Conservation (phyloP, 2,888 invertebrate species). For the Perizoma flavofasciatum region DNA sequence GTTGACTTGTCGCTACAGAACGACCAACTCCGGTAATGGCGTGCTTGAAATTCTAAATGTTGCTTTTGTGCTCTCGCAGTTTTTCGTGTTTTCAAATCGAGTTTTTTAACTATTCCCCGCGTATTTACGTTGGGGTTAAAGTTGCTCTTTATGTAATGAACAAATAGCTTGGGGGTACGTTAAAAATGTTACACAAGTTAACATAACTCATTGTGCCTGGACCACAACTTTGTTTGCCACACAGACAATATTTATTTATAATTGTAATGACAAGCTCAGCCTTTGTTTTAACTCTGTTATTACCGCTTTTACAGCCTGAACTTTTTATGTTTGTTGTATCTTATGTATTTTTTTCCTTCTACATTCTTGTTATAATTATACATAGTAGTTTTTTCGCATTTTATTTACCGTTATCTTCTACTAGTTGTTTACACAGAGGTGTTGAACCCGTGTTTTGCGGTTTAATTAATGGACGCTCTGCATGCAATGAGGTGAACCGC, state of each 20-base stretch:
- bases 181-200: constrained; percentile 12
- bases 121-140: constrained; percentile 38
- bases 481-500: constrained; percentile 20
- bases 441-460: constrained; percentile 14
- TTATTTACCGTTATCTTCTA: constrained; percentile 3
- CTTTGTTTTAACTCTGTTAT: constrained; percentile 8
- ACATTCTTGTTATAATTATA: neutral
- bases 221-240: constrained; percentile 4
- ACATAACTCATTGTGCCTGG: constrained; percentile 8
- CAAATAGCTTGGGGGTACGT: constrained; percentile 25
- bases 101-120: constrained; percentile 46
- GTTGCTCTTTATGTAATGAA: constrained; percentile 37
- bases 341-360: constrained; percentile 1
- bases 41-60: constrained; percentile 53
- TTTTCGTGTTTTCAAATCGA: constrained; percentile 40
- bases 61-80: constrained; percentile 42
- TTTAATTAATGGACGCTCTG: constrained; percentile 13
- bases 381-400: constrained; percentile 1
- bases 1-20: constrained; percentile 40
- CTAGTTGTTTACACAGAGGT: constrained; percentile 13
- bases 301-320: constrained; percentile 7
- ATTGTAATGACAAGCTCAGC: constrained; percentile 9
- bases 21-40: constrained; percentile 41
- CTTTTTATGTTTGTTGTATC: neutral
- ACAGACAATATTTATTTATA: constrained; percentile 14